A percentile compares a stretch with the other conserved stretches of the same genome.
Evolutionary conservation across 2,113 vertebrate genomes (phyloP).

Genomic region (Platycercus adscitus): DNA sequence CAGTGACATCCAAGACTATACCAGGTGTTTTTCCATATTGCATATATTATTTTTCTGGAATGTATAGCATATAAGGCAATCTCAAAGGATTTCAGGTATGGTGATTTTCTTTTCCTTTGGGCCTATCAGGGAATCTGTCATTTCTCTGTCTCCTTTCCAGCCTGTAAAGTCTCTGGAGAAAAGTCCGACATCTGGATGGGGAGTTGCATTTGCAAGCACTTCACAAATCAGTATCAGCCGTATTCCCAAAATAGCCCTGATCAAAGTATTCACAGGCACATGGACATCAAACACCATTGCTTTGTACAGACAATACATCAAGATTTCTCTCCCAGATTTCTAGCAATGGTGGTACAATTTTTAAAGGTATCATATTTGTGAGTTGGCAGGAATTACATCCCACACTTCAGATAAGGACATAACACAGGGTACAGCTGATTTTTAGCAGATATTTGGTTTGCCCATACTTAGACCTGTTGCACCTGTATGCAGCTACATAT

Average conservation of each 20-base stretch:
- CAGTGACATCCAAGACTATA: neutral
- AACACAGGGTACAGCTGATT: neutral
- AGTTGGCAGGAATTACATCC: neutral
- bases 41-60: neutral
- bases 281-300: neutral
- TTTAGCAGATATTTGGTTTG: neutral
- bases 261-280: neutral
- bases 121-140: neutral
- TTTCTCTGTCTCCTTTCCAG: neutral
- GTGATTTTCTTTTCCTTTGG: neutral
- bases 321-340: neutral
- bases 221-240: neutral
- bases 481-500: neutral
- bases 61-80: neutral
- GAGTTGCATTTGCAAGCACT: neutral
- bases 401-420: neutral
- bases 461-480: neutral
- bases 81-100: neutral
- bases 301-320: neutral
- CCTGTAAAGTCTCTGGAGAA: neutral
- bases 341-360: neutral
- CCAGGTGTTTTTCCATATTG: neutral
- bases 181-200: neutral
- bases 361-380: neutral
- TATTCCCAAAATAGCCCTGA: neutral